Percentiles rank a stretch among this genome's conserved stretches.
Conservation (phyloP, 2,797 vertebrate species). For the Darevskia nairensis region DNA sequence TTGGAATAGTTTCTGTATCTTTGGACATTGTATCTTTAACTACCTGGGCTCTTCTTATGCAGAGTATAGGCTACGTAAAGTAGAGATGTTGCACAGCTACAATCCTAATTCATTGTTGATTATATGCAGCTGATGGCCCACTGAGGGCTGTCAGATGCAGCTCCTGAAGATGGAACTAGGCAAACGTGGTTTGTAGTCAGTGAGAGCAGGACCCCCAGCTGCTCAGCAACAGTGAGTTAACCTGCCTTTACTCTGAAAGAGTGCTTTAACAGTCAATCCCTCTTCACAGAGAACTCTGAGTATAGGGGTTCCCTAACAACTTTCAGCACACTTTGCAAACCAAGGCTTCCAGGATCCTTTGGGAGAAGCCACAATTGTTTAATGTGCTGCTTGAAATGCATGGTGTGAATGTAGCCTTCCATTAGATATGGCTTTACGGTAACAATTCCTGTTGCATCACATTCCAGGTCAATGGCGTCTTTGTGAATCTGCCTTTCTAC, state of each 20-base stretch:
- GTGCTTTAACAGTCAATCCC: too few species aligned
- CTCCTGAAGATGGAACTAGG: neutral
- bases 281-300: too few species aligned
- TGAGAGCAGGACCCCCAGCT: neutral
- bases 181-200: neutral
- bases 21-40: neutral
- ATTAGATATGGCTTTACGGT: neutral
- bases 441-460: neutral
- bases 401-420: too few species aligned
- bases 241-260: neutral
- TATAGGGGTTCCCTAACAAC: too few species aligned
- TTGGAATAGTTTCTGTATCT: neutral
- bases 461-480: slow-evolving; percentile 77
- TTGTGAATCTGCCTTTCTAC: slow-evolving; percentile 76
- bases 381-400: too few species aligned
- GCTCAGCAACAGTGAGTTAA: neutral
- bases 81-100: neutral
- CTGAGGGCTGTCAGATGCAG: too few species aligned
- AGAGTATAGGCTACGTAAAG: neutral
- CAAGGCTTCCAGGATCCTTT: too few species aligned
- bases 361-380: too few species aligned
- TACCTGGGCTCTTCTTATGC: neutral
- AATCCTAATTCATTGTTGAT: too few species aligned
- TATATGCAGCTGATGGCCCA: neutral
- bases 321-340: too few species aligned